phyloP scores from a whole-genome alignment of 2,797 vertebrate species.

The Cygnus olor region DNA sequence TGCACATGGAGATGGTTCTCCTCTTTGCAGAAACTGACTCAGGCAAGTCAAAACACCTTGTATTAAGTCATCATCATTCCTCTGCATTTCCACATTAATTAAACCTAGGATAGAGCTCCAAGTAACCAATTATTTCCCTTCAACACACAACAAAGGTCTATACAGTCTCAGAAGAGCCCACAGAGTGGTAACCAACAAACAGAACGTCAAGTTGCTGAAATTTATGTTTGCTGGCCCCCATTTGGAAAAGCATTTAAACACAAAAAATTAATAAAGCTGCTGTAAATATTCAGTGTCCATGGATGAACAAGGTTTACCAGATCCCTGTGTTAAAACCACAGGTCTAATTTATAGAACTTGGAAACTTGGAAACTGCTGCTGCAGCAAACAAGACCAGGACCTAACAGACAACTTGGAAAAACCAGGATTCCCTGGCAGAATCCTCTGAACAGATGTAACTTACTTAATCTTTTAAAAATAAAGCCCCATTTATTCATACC shows the following conservation, averaged over 20 bases:
- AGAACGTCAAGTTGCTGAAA: background rate
- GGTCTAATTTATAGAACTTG: background rate
- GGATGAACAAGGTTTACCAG: background rate
- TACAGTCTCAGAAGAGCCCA: background rate
- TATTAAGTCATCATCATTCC: background rate
- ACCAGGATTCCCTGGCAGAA: background rate
- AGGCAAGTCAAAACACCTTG: background rate
- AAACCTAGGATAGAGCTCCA: background rate
- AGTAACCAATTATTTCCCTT: background rate
- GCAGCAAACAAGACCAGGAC: no score
- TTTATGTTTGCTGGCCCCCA: background rate
- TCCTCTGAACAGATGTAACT: background rate
- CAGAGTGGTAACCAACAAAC: background rate
- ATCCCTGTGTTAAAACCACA: background rate
- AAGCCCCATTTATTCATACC: background rate
- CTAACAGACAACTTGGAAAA: no score
- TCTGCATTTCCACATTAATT: background rate
- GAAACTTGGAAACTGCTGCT: no score
- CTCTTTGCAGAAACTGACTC: background rate
- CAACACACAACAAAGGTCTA: background rate
- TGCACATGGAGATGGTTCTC: background rate
- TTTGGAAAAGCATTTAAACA: background rate
- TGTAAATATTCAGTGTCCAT: background rate
- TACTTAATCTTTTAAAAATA: background rate
- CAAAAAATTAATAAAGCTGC: background rate